These are phyloP conservation scores for Hystrix cristata DNA, from an alignment of 2,113 vertebrate species.

Conservation along the genomic window DNA sequence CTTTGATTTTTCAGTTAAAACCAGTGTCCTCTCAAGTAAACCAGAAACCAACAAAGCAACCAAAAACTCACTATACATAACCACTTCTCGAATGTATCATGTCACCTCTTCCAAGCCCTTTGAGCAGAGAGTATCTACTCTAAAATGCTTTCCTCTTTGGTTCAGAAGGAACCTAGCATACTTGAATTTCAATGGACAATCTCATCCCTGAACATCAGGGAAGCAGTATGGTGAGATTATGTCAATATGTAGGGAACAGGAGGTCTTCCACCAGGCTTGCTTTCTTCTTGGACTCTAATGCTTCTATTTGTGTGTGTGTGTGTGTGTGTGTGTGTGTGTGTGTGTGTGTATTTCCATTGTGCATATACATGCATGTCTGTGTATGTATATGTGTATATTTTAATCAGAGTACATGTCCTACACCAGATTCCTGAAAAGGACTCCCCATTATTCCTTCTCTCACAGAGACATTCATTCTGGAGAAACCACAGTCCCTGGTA, in stretches of 20 bases:
- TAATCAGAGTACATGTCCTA: background rate
- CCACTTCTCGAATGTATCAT: background rate
- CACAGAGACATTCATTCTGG: background rate
- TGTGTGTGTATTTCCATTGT: background rate
- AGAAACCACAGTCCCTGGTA: background rate
- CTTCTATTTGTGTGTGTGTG: background rate
- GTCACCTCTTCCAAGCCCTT: background rate
- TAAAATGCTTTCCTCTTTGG: background rate
- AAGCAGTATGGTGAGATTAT: background rate
- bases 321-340: too few relatives aligned
- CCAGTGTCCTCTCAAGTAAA: background rate
- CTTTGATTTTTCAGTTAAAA: background rate
- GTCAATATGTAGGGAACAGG: background rate
- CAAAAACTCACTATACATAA: background rate
- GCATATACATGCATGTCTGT: background rate
- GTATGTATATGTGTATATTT: background rate
- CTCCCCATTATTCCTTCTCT: background rate
- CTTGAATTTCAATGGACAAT: background rate
- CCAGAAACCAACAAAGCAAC: constrained; percentile 14
- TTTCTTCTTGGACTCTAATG: background rate
- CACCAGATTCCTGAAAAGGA: background rate
- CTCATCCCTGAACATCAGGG: background rate
- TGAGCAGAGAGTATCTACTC: background rate
- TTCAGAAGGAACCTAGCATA: background rate
- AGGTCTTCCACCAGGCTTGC: background rate